Conservation (phyloP, 2,113 vertebrate species). For the Pipa parva region DNA sequence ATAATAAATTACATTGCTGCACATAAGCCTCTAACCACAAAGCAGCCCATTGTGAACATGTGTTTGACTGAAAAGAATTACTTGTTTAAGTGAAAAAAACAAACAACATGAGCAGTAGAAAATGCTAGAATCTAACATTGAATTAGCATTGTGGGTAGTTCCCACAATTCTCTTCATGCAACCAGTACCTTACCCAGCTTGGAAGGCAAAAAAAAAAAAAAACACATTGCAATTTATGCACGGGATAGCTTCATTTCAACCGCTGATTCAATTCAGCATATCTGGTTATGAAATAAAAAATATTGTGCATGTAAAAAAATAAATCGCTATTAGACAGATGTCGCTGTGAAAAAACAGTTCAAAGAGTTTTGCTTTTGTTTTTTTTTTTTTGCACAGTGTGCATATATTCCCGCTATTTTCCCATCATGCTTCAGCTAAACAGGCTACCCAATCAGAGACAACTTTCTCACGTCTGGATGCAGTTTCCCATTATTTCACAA, state of each 20-base stretch:
- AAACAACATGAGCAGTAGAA: no score
- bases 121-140: no score
- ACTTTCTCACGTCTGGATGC: constrained; percentile 49
- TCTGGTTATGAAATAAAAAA: constrained; percentile 38
- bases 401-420: constrained; percentile 49
- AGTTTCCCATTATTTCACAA: constrained; percentile 54
- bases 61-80: no score
- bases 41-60: no score
- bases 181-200: background rate
- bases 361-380: constrained; percentile 14
- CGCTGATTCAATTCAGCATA: constrained; percentile 25
- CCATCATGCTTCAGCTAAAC: constrained; percentile 64
- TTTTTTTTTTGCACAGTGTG: background rate
- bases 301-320: constrained; percentile 43
- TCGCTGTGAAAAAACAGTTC: constrained; percentile 15
- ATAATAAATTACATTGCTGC: no score
- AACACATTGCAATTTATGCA: background rate
- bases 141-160: background rate
- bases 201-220: constrained; percentile 23
- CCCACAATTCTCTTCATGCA: background rate
- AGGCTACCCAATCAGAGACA: constrained; percentile 36
- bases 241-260: constrained; percentile 49
- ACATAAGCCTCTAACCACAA: no score
- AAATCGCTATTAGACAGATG: constrained; percentile 33
- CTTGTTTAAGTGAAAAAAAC: no score